Evolutionary conservation across 1,140 invertebrate species (phyloP).

Genomic region (Portunus trituberculatus): DNA sequence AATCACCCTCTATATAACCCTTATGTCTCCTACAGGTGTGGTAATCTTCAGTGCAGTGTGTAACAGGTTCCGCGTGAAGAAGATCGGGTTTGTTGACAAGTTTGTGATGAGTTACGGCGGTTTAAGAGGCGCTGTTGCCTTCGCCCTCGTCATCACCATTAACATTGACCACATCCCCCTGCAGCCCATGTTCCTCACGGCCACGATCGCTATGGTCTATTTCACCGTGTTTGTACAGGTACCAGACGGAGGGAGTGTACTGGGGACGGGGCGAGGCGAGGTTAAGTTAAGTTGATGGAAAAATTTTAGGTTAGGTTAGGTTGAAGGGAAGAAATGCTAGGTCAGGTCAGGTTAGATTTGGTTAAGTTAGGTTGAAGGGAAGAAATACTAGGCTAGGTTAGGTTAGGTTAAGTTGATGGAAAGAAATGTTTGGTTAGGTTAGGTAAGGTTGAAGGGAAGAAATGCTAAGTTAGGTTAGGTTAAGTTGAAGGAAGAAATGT

Average conservation of each 20-base stretch:
- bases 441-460: too few species aligned
- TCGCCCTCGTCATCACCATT: conserved; percentile 96
- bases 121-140: conserved; percentile 98
- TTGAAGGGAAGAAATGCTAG: too few species aligned
- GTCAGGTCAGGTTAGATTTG: too few species aligned
- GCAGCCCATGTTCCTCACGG: conserved; percentile 97
- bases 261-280: too few species aligned
- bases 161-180: conserved; percentile 83
- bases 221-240: conserved; percentile 98
- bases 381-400: too few species aligned
- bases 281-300: too few species aligned
- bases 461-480: too few species aligned
- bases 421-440: too few species aligned
- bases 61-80: conserved; percentile 95
- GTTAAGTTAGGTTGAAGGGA: too few species aligned
- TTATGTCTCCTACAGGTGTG: conserved; percentile 86
- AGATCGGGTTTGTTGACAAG: conserved; percentile 96
- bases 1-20: background rate
- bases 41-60: conserved; percentile 93
- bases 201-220: conserved; percentile 98
- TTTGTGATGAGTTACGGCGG: conserved; percentile 99
- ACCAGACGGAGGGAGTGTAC: conserved; percentile 64
- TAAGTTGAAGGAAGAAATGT: too few species aligned
- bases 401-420: too few species aligned
- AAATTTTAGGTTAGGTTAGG: too few species aligned